Conservation (phyloP, 2,888 invertebrate genomes). For the Scrobipalpa atriplicella region DNA sequence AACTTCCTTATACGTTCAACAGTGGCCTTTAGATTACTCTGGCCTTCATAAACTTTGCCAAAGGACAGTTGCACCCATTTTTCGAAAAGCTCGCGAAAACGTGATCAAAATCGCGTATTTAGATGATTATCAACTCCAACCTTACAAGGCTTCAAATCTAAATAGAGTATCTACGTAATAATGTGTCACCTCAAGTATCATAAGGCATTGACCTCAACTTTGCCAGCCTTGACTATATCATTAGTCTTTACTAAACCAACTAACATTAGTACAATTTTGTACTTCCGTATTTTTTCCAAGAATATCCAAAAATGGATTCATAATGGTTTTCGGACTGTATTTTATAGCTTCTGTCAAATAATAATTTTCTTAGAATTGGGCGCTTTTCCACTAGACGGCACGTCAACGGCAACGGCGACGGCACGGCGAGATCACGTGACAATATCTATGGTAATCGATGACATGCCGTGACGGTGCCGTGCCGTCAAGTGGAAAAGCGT, state of each 20-base stretch:
- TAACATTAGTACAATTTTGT: neutral
- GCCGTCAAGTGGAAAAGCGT: too few relatives aligned
- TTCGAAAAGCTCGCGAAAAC: constrained; percentile 40
- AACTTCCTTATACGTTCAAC: neutral
- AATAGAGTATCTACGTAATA: neutral
- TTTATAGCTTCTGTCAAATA: neutral
- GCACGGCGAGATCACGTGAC: too few relatives aligned
- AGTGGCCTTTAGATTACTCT: constrained; percentile 1
- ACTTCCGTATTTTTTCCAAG: neutral
- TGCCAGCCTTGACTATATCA: neutral
- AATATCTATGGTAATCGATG: too few relatives aligned
- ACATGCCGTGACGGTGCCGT: too few relatives aligned
- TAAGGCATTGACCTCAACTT: constrained; percentile 12
- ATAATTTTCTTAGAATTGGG: too few relatives aligned
- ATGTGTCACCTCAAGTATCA: constrained; percentile 1
- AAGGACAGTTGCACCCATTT: constrained; percentile 38
- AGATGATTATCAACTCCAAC: neutral
- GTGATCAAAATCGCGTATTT: constrained; percentile 43
- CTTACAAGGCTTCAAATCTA: neutral
- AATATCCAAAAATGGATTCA: neutral
- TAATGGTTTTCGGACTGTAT: too few relatives aligned
- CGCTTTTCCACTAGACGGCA: too few relatives aligned
- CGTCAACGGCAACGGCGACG: too few relatives aligned
- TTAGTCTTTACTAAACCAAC: constrained; percentile 1
- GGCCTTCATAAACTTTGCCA: constrained; percentile 3